These are phyloP conservation scores for Calephelis virginiensis DNA, from an alignment of 1,140 invertebrate species.

Conservation along the genomic window DNA sequence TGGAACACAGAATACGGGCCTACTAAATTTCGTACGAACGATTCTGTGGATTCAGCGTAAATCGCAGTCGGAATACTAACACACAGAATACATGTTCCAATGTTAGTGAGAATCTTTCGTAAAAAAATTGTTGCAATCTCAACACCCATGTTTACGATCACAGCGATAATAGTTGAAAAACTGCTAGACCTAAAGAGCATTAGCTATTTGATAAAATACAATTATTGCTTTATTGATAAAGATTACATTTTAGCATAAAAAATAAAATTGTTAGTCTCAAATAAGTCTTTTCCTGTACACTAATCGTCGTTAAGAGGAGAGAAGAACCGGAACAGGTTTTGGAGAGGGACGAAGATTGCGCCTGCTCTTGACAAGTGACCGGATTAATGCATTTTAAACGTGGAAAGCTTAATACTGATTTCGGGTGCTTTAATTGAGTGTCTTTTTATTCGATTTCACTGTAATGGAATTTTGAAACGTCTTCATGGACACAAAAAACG, in stretches of 20 bases:
- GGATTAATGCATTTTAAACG: slow-evolving; percentile 77
- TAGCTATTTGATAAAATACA: background rate
- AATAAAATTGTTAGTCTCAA: slow-evolving; percentile 26
- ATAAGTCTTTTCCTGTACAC: slow-evolving; percentile 43
- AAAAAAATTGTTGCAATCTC: too few relatives aligned
- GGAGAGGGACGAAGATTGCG: slow-evolving; percentile 54
- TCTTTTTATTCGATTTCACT: slow-evolving; percentile 51
- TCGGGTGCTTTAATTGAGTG: slow-evolving; percentile 69
- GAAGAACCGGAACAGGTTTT: slow-evolving; percentile 62
- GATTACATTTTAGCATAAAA: slow-evolving; percentile 1
- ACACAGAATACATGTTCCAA: too few relatives aligned
- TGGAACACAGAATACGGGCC: too few relatives aligned
- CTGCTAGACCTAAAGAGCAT: too few relatives aligned
- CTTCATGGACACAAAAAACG: slow-evolving; percentile 28
- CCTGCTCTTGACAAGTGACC: slow-evolving; percentile 69
- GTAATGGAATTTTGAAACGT: slow-evolving; percentile 34
- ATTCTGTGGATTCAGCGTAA: too few relatives aligned
- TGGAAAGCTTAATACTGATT: slow-evolving; percentile 75
- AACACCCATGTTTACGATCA: too few relatives aligned
- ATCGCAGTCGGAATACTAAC: too few relatives aligned
- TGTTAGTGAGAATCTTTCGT: too few relatives aligned
- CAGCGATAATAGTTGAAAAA: too few relatives aligned
- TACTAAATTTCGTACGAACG: too few relatives aligned
- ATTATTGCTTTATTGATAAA: background rate
- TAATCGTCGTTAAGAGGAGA: slow-evolving; percentile 64